Base-by-base conservation (phyloP, 2,888 invertebrate species). In the Bunonema sp. region DNA sequence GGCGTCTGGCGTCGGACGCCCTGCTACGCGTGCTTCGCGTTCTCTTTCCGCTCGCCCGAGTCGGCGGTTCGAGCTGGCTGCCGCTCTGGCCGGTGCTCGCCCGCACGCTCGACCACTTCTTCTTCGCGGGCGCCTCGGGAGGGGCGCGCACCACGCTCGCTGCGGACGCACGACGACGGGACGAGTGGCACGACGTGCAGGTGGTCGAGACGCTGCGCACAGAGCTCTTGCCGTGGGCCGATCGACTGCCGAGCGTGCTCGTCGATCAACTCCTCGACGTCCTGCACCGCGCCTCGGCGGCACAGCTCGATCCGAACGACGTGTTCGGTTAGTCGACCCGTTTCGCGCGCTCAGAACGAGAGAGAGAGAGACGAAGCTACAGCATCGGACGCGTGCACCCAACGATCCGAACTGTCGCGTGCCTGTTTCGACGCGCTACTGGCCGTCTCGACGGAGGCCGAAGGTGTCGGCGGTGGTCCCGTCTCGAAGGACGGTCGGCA, bases 81-180 rank as follows among this genome's bases (percentile, higher is more conserved):
- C 15, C 39, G 3, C 42, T 76, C 62, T 93, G 93, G 93, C 78
- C 80, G 40, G 81, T 81, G 57, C 74, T 93, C 42, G 84, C 84
- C 0, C 77, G 77, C 38, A 82, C 85, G 0, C 72, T 93, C 28
- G 86, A 91, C 61, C 82, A 84, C 41, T 91, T 89, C 70, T 76
- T 93, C 43, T 93, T 93, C 68, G 82, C 84, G 7, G n/a, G n/a
- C n/a, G n/a, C n/a, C n/a, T n/a, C n/a, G n/a, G 43, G 36, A 61
- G 61, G 39, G 45, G 45, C 38, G 18, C 50, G 48, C 7, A 44
- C 34, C 5, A 53, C 53, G 7, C 48, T 67, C 19, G 53, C 57
- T 12, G 54, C 62, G 2, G 67, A 66, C 34, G 67, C 66, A 34
- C 44, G 63, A 31, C 59, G 59, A 39, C 41, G 61, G 23, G 61